Conservation (phyloP, 2,888 invertebrate species). For the Drosophila fulvimacula region DNA sequence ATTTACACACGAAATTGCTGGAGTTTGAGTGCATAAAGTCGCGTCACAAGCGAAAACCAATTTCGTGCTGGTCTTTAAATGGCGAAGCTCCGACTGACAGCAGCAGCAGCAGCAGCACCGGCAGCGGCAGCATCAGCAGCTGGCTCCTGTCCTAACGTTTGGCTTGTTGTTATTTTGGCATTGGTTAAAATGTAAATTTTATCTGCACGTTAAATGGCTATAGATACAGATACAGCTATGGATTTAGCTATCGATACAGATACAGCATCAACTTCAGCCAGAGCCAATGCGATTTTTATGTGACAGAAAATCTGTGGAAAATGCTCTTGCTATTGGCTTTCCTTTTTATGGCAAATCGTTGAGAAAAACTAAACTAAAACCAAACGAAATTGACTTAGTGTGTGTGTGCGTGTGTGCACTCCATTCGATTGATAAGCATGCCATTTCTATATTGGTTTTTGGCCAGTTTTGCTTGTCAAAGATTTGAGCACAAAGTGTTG, state of each 20-base stretch:
- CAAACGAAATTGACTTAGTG: slow-evolving; percentile 62
- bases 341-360: slow-evolving; percentile 47
- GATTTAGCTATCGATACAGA: slow-evolving; percentile 21
- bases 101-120: slow-evolving; percentile 20
- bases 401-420: slow-evolving; percentile 6
- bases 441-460: slow-evolving; percentile 37
- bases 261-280: slow-evolving; percentile 5
- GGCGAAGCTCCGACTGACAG: slow-evolving; percentile 33
- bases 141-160: background rate
- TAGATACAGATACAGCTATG: slow-evolving; percentile 33
- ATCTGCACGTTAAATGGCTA: slow-evolving; percentile 64
- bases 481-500: slow-evolving; percentile 16
- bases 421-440: slow-evolving; percentile 31
- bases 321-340: slow-evolving; percentile 46
- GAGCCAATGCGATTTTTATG: slow-evolving; percentile 62
- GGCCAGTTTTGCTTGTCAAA: slow-evolving; percentile 22
- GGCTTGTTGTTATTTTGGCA: slow-evolving; percentile 42
- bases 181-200: slow-evolving; percentile 70
- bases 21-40: slow-evolving; percentile 9
- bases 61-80: slow-evolving; percentile 52
- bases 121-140: slow-evolving; percentile 14
- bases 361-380: slow-evolving; percentile 55
- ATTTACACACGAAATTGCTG: slow-evolving; percentile 8
- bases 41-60: slow-evolving; percentile 51
- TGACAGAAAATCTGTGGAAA: slow-evolving; percentile 64